Evolutionary conservation across 2,888 invertebrate genomes (phyloP), one percentile per base, ranked within the genome.

Genomic region (Steinernema carpocapsae): DNA sequence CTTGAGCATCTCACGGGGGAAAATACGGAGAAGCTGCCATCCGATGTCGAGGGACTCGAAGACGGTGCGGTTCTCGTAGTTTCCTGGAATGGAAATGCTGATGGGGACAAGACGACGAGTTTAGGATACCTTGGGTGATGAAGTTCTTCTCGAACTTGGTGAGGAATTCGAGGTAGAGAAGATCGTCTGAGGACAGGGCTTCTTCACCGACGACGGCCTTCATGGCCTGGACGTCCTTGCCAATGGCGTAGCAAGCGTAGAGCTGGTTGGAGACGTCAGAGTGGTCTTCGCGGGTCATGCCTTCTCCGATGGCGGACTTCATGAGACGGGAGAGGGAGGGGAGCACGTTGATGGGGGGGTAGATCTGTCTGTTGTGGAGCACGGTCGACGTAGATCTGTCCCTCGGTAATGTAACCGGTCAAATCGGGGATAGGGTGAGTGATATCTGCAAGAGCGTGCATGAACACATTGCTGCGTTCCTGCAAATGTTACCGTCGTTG

Each of bases 341-440:
- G 88, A 99, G 91, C 88, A 99, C 99, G 90, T 99, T 99, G 85
- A 99, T 94, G 77, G 99, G 99, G 76, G 99, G 99, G 90, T 99
- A 99, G 89, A 99, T 96, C 88, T 90, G 83, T 89, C 97, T 92
- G 92, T 99, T 99, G 91, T 99, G 95, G 83, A 99, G 91, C 89
- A 90, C 99, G 93, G 91, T 99, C 99, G 73, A 99, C 97, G 91
- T 99, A 99, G 89, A 99, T 97, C 91, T 96, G 93, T 88, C 99
- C 99, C 90, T 99, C 99, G 64, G 99, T 99, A 90, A 99, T 99
- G 89, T 99, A 99, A 80, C 99, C 99, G 76, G 97, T 99, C 90
- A 99, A 93, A 92, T 99, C 99, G 87, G 99, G 99, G 91, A 99
- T 99, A 78, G 99, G 99, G 91, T 99, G 99, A 87, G 99, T 99